Percentiles rank a stretch among this genome's conserved stretches.
Evolutionary conservation across 2,888 invertebrate genomes (phyloP).

Genomic region (Chalcosyrphus nemorum): DNA sequence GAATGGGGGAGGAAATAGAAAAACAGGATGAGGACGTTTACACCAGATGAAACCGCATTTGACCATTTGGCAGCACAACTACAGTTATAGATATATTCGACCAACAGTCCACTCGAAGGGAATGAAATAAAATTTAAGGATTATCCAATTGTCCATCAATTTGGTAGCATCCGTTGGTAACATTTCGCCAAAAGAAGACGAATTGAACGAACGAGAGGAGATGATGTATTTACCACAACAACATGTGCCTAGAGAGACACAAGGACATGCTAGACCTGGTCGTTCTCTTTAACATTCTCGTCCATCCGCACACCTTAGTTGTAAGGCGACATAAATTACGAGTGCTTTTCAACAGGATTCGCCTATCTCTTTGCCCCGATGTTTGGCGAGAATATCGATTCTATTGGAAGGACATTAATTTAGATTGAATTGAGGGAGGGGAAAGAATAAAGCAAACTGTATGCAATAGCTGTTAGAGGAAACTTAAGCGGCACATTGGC

Average conservation of each 20-base stretch:
- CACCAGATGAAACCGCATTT: conserved; percentile 27
- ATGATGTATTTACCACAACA: not conserved
- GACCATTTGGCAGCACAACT: not conserved
- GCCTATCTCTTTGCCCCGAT: not conserved
- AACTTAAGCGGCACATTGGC: no score
- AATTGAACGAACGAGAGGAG: not conserved
- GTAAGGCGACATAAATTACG: conserved; percentile 56
- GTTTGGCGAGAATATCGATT: conserved; percentile 47
- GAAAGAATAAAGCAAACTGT: not conserved
- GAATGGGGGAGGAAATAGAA: conserved; percentile 11
- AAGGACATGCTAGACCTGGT: not conserved
- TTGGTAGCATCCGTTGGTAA: conserved; percentile 52
- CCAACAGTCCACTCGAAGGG: not conserved
- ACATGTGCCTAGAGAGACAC: not conserved
- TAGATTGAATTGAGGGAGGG: not conserved
- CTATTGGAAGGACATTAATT: conserved; percentile 31
- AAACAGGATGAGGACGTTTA: conserved; percentile 13
- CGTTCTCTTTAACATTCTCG: not conserved
- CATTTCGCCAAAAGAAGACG: conserved; percentile 8
- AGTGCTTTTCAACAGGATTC: conserved; percentile 42
- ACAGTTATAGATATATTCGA: not conserved
- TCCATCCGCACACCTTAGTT: conserved; percentile 26
- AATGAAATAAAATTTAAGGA: conserved; percentile 58
- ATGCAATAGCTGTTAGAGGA: not conserved
- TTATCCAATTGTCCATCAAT: conserved; percentile 70